Evolutionary conservation across 92 coral and sea anemone species (phyloP).

Genomic region (Epizoanthus ramosus): DNA sequence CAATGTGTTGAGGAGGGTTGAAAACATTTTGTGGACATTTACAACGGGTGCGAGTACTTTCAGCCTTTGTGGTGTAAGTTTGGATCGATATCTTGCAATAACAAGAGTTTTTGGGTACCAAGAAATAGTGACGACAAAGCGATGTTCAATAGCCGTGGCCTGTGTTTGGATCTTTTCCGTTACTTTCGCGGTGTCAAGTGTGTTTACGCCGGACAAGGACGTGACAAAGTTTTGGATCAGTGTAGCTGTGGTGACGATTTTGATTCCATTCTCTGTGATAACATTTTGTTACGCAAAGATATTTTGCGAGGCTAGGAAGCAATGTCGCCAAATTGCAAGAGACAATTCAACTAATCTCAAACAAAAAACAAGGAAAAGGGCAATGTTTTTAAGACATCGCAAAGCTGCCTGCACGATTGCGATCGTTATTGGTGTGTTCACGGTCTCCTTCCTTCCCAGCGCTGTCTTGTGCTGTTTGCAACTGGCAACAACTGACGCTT

Average conservation of each 20-base stretch:
- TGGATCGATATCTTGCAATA: slow-evolving; percentile 53
- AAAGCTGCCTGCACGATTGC: slow-evolving; percentile 44
- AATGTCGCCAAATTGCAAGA: slow-evolving; percentile 21
- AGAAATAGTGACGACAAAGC: slow-evolving; percentile 8
- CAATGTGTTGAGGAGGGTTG: slow-evolving; percentile 8
- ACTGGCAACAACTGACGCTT: slow-evolving; percentile 16
- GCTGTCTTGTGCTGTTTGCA: slow-evolving; percentile 31
- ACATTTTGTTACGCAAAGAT: slow-evolving; percentile 33
- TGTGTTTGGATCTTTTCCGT: slow-evolving; percentile 40
- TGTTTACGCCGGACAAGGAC: slow-evolving; percentile 14
- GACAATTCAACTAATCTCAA: neutral
- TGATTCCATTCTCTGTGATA: slow-evolving; percentile 43
- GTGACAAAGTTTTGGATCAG: slow-evolving; percentile 39
- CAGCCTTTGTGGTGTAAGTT: slow-evolving; percentile 43
- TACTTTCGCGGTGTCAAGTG: slow-evolving; percentile 13
- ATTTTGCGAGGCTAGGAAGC: slow-evolving; percentile 15
- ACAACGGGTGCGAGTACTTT: slow-evolving; percentile 40
- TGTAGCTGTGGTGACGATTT: slow-evolving; percentile 33
- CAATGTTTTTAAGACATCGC: slow-evolving; percentile 13
- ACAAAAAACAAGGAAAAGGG: neutral
- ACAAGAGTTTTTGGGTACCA: slow-evolving; percentile 35
- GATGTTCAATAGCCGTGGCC: slow-evolving; percentile 8
- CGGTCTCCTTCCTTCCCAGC: slow-evolving; percentile 26
- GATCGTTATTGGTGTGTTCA: slow-evolving; percentile 30
- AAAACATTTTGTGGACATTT: slow-evolving; percentile 28